These are phyloP conservation scores for Butastur rufipennis DNA, from an alignment of 2,113 vertebrate genomes.

Conservation along the genomic window DNA sequence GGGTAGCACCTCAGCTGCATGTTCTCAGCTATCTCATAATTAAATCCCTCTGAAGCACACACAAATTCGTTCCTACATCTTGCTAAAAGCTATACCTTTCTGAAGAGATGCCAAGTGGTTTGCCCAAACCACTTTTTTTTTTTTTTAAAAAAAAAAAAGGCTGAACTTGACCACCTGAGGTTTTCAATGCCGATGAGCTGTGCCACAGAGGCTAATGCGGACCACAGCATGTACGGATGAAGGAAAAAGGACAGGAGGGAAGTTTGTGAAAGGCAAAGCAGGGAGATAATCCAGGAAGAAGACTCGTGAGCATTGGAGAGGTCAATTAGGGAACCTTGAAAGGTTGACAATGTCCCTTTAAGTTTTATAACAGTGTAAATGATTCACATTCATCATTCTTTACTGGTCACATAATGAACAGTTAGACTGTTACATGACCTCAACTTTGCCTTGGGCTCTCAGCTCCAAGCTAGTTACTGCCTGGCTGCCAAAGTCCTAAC, in stretches of 20 bases:
- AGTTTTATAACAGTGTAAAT: constrained; percentile 28
- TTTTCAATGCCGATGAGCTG: background rate
- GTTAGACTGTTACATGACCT: constrained; percentile 29
- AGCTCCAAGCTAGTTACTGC: constrained; percentile 2
- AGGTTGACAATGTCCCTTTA: constrained; percentile 2
- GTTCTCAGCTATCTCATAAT: background rate
- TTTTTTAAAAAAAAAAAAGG: too few species aligned
- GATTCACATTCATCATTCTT: constrained; percentile 39
- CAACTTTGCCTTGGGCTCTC: constrained; percentile 7
- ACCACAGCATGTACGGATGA: background rate
- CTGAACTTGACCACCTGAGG: background rate
- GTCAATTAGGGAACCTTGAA: constrained; percentile 19
- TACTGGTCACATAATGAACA: constrained; percentile 37
- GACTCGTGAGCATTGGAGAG: background rate
- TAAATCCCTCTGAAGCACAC: background rate
- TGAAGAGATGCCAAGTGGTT: background rate
- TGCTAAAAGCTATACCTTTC: background rate
- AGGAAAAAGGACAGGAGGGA: background rate
- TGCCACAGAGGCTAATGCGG: background rate
- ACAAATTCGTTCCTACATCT: background rate
- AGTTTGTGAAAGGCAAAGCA: background rate
- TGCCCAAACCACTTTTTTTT: background rate
- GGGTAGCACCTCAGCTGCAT: background rate
- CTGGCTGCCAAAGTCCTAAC: background rate
- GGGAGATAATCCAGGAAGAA: background rate